Percentiles rank a stretch among this genome's conserved stretches.
phyloP scores from a whole-genome alignment of 2,797 vertebrate species.

The Danio kyathit region DNA sequence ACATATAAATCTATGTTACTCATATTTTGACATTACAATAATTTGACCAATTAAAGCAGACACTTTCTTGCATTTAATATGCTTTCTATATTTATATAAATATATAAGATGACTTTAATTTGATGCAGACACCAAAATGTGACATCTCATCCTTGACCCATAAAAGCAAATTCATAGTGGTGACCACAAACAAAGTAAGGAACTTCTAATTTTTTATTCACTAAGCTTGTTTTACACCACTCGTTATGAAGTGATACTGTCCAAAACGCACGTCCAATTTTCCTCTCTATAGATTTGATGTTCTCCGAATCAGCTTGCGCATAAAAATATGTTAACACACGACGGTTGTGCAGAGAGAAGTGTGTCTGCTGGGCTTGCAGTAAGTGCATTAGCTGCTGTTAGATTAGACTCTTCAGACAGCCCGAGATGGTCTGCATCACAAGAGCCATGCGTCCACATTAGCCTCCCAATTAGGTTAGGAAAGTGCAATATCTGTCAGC shows the following conservation, averaged over 20 bases:
- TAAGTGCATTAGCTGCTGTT: constrained; percentile 78
- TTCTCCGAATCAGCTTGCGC: not conserved
- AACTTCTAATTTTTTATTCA: not conserved
- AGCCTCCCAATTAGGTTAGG: constrained; percentile 92
- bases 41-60: not conserved
- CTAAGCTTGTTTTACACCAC: not conserved
- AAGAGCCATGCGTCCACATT: constrained; percentile 91
- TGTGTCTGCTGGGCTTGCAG: constrained; percentile 41
- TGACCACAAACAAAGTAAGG: not conserved
- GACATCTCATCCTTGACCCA: too few relatives aligned
- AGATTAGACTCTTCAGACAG: constrained; percentile 74
- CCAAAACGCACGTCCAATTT: not conserved
- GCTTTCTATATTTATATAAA: not conserved
- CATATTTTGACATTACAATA: too few relatives aligned
- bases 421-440: constrained; percentile 80
- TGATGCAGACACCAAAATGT: too few relatives aligned
- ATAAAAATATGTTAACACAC: constrained; percentile 40
- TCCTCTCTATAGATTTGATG: not conserved
- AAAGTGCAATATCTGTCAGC: constrained; percentile 99
- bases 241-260: not conserved
- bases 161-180: not conserved
- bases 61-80: not conserved
- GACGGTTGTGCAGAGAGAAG: constrained; percentile 33
- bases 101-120: not conserved
- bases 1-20: too few relatives aligned